A percentile compares a stretch with the other conserved stretches of the same genome.
phyloP scores from a whole-genome alignment of 1,140 invertebrate genomes.

The Leptopilina boulardi region DNA sequence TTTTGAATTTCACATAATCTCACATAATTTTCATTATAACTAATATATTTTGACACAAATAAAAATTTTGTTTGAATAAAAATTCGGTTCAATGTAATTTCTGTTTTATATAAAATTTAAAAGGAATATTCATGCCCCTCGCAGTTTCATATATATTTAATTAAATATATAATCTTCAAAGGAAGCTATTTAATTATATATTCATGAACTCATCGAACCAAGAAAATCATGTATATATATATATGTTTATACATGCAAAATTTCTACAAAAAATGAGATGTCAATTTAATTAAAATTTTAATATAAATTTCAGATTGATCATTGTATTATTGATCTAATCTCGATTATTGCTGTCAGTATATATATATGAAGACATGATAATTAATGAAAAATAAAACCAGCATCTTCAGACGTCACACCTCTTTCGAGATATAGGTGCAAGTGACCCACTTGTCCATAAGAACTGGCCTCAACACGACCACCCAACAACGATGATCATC shows the following conservation, averaged over 20 bases:
- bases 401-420: slow-evolving; percentile 36
- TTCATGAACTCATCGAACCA: neutral
- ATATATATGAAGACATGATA: slow-evolving; percentile 2
- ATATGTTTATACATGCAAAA: neutral
- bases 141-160: too few species aligned
- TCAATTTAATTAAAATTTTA: slow-evolving; percentile 23
- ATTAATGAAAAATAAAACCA: slow-evolving; percentile 14
- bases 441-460: slow-evolving; percentile 50
- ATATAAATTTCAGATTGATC: neutral
- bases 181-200: too few species aligned
- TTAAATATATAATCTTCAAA: too few species aligned
- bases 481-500: slow-evolving; percentile 48
- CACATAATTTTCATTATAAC: too few species aligned
- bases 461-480: slow-evolving; percentile 47
- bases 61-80: too few species aligned
- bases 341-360: neutral
- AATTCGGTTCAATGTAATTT: too few species aligned
- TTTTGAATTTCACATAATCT: too few species aligned
- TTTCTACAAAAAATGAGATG: neutral
- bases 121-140: too few species aligned
- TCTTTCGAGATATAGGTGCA: slow-evolving; percentile 48
- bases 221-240: neutral
- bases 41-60: too few species aligned
- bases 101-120: too few species aligned
- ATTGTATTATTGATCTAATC: slow-evolving; percentile 19